Evolutionary conservation across 2,888 invertebrate genomes (phyloP), one percentile per base, ranked within the genome.

Genomic region (Drosophila multiciliata): DNA sequence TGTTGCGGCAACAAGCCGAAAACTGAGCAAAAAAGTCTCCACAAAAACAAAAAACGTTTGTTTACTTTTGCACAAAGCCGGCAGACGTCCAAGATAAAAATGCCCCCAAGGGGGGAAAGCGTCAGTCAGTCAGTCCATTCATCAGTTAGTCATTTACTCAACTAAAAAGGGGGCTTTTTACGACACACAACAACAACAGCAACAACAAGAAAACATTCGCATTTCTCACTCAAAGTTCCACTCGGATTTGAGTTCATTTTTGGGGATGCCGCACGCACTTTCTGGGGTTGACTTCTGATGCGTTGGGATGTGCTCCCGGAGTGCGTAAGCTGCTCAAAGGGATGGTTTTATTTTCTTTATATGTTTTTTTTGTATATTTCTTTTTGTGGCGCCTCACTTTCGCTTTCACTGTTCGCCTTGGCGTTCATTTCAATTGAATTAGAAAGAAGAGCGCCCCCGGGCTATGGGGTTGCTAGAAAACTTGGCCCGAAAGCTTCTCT

Each of bases 21-120:
- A 35, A 23, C 64, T 68, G 74, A 75, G 62, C 70, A 62, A 74
- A 67, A 59, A 75, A 82, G 66, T 73, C 67, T 65, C 61, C 71
- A 79, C 17, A 26, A 12, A n/a, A 55, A n/a, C 11, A 73, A 77
- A 78, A 76, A 74, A 67, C 82, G 80, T 86, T 88, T 89, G 85
- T 87, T 88, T 87, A 86, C 84, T 78, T 78, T 87, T 78, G 66
- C 60, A 55, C 55, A 77, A 86, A 84, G 86, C 87, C 87, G 87
- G 87, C 87, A 74, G 58, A 57, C 57, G 78, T 64, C 32, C 55
- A 70, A 45, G 70, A 76, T 78, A 55, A 58, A 38, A 66, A 68
- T 66, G 55, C 55, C 66, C 70, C 82, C 75, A 80, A 67, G 61
- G 80, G 80, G 75, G 82, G 80, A 71, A 62, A 72, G 74, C 73